A percentile compares a stretch with the other conserved stretches of the same genome.
These are phyloP conservation scores for Diarsia dahlii DNA, from an alignment of 2,888 invertebrate genomes.

Conservation along the genomic window DNA sequence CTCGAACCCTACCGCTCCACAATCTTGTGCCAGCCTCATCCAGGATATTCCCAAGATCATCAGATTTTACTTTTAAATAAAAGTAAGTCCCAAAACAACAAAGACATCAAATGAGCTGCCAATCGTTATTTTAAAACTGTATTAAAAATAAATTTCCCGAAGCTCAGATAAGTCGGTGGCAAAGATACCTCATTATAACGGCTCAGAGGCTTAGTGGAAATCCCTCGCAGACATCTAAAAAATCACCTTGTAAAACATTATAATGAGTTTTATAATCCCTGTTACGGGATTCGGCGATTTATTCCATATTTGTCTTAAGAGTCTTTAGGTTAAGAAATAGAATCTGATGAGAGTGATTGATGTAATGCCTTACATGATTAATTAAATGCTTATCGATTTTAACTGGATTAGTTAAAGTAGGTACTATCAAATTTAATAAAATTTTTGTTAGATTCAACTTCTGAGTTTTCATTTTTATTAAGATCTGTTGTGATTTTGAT, in stretches of 20 bases:
- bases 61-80: neutral
- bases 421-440: neutral
- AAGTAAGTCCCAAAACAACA: neutral
- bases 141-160: conserved; percentile 50
- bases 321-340: neutral
- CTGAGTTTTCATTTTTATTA: neutral
- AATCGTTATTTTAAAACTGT: conserved; percentile 43
- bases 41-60: too few relatives aligned
- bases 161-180: conserved; percentile 48
- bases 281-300: conserved; percentile 64
- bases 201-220: conserved; percentile 67
- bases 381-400: neutral
- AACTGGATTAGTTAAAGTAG: neutral
- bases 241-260: conserved; percentile 72
- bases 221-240: conserved; percentile 70
- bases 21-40: too few relatives aligned
- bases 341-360: conserved; percentile 6
- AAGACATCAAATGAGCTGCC: conserved; percentile 10
- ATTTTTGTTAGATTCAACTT: neutral
- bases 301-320: conserved; percentile 62
- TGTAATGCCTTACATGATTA: neutral
- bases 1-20: too few relatives aligned
- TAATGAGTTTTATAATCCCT: conserved; percentile 74
- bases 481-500: neutral
- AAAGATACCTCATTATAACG: conserved; percentile 68